Evolutionary conservation across 2,797 vertebrate species (phyloP).

Genomic region (Carcharodon carcharias): DNA sequence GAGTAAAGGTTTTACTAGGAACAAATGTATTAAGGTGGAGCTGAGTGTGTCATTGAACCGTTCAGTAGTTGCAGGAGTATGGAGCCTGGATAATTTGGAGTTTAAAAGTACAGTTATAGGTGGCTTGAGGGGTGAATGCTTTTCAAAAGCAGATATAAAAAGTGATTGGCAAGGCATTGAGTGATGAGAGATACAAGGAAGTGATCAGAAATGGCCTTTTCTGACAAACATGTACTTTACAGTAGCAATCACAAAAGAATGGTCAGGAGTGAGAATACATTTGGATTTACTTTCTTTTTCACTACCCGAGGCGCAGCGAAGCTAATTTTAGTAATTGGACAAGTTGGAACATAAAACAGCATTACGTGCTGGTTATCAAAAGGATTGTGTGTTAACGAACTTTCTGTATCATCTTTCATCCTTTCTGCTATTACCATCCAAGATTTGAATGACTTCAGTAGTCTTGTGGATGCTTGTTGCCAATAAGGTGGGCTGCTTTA

Average conservation of each 20-base stretch:
- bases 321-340: background rate
- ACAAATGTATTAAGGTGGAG: too few species aligned
- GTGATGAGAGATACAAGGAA: background rate
- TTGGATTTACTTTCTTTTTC: background rate
- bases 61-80: background rate
- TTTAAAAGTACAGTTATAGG: background rate
- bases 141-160: background rate
- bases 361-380: background rate
- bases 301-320: background rate
- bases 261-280: background rate
- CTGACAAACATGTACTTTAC: background rate
- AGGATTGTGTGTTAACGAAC: background rate
- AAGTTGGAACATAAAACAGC: background rate
- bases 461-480: background rate
- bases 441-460: background rate
- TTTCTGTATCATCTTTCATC: background rate
- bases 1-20: too few species aligned
- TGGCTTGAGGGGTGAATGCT: background rate
- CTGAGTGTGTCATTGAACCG: background rate
- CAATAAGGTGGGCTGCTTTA: background rate
- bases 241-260: background rate
- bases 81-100: background rate
- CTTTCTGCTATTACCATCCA: background rate
- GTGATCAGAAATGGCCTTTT: background rate
- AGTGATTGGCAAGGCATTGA: background rate